Evolutionary conservation across 2,797 vertebrate species (phyloP), one percentile per base, ranked within the genome.

Genomic region (Hyperoplus lanceolatus): DNA sequence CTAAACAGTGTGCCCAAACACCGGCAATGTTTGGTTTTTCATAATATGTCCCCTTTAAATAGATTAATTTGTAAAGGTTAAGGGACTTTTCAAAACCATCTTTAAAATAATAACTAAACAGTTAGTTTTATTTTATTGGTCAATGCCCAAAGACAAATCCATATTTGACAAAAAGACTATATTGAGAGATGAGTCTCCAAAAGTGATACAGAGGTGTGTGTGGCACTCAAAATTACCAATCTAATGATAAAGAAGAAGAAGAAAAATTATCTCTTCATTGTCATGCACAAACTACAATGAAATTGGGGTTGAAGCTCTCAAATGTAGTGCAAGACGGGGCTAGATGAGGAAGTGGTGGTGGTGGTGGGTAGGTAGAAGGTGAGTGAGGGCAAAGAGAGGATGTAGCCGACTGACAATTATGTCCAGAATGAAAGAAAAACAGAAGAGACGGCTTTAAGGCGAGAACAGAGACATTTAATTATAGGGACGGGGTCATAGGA

Each of bases 401-500:
- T 73, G 71, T 87, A 78, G 75, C 79, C 75, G 73, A 74, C 73
- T 73, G 75, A 75, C 89, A 90, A 93, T 93, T 89, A 92, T 79
- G 70, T 79, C 70, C 74, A 84, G 79, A 88, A 92, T 90, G 87
- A 92, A 89, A 92, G 88, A 84, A 90, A 90, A 90, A 83, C 84
- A 83, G 21, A 59, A 15, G 67, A 84, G 77, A 87, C 0, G 38
- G 43, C 15, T 73, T 84, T 84, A 82, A 84, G 77, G 75, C 69
- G 39, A 88, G 84, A 87, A 69, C 72, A 85, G 82, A 88, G 79
- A 81, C 75, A 74, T 85, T 79, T 90, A 88, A 90, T 91, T 90
- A 92, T 80, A 69, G 78, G 77, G 83, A 63, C 18, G 21, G 83
- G 74, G 84, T 88, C 86, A 84, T 68, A 59, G 69, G 78, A 85